phyloP scores from a whole-genome alignment of 2,797 vertebrate genomes.

The Pempheris klunzingeri region DNA sequence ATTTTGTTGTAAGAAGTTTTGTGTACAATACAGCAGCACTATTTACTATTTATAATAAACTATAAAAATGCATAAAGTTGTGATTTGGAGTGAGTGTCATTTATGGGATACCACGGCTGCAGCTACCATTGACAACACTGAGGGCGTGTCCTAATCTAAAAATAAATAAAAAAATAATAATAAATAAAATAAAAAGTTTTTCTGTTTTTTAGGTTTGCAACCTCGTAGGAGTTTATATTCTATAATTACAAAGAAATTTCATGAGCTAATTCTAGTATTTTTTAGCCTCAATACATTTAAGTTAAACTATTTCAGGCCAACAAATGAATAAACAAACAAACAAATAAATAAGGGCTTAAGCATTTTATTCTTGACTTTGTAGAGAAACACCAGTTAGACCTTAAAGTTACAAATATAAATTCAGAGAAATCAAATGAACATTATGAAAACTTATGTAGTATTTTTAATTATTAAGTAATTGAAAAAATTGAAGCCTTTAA shows the following conservation, averaged over 20 bases:
- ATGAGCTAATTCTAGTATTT: not conserved
- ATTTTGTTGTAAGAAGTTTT: slow-evolving; percentile 91
- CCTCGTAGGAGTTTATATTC: not conserved
- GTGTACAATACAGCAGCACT: slow-evolving; percentile 99
- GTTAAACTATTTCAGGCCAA: not conserved
- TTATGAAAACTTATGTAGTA: not conserved
- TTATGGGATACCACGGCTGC: not conserved
- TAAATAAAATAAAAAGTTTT: not conserved
- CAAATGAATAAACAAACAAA: not conserved
- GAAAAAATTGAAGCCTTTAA: not conserved
- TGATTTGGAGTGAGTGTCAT: slow-evolving; percentile 38
- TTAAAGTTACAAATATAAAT: not conserved
- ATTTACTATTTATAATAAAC: slow-evolving; percentile 99
- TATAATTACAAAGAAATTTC: not conserved
- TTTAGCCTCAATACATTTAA: not conserved
- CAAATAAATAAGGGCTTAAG: fast-evolving
- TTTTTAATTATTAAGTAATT: not conserved
- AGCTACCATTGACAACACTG: not conserved
- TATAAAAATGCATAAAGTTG: slow-evolving; percentile 67
- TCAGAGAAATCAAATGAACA: not conserved
- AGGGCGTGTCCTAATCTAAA: not conserved
- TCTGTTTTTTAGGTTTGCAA: not conserved
- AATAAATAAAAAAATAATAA: no score
- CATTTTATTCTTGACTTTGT: no score
- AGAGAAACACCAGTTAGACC: not conserved